Evolutionary conservation across 1,140 invertebrate species (phyloP), one percentile per base, ranked within the genome.

Genomic region (Berghia stephanieae): DNA sequence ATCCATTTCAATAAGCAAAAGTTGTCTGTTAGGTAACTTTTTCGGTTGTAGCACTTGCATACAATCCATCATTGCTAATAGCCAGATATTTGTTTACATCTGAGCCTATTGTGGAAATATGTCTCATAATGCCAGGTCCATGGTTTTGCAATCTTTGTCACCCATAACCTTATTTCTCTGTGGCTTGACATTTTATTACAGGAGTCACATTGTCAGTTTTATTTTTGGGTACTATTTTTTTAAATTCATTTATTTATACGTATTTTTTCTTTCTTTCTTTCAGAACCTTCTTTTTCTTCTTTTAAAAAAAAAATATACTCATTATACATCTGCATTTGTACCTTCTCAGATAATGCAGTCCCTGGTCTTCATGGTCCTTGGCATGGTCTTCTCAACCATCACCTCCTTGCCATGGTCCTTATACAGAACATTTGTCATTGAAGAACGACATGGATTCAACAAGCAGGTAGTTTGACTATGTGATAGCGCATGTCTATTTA

Each of bases 391-490:
- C 77, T 93, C 93, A 77, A 93, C 93, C 34, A 81, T 97, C 72
- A 90, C 95, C 18, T 92, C 93, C 81, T 85, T 98, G 81, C 98
- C 98, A 36, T 95, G 97, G 86, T 93, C 91, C 71, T 89, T 97
- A 52, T 99, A 99, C 89, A 92, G 93, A 66, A 98, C 93, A 38
- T 99, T 99, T 93, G 94, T 98, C 3, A 90, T 99, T 75, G 98
- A 99, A 91, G 94, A 98, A 88, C 94, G 94, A 82, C 96, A 99
- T 92, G 98, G 98, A 5, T 99, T 99, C 86, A 99, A 99, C 87
- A 99, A 99, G 88, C 93, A 94, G 91, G 94, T 94, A 86, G 74
- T 34, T 36, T 31, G 27, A 43, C n/a, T n/a, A n/a, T n/a, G n/a
- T n/a, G n/a, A n/a, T n/a, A n/a, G n/a, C n/a, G n/a, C n/a, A n/a